Percentiles rank a stretch among this genome's conserved stretches.
Evolutionary conservation across 2,888 invertebrate species (phyloP).

Genomic region (Microctonus brassicae): DNA sequence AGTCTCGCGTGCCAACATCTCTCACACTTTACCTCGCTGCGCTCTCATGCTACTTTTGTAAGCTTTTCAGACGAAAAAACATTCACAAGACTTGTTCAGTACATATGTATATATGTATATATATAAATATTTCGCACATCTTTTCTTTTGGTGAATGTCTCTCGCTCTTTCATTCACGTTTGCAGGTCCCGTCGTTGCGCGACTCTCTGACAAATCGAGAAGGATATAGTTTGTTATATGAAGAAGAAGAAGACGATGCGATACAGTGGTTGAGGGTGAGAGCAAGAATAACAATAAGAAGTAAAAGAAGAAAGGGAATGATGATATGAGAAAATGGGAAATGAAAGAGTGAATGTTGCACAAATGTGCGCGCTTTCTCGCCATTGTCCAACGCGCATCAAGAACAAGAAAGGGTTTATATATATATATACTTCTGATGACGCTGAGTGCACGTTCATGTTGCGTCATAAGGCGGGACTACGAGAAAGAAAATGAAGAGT

Average conservation of each 20-base stretch:
- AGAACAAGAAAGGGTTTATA: constrained; percentile 59
- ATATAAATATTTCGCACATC: constrained; percentile 17
- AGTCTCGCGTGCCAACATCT: constrained; percentile 47
- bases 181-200: constrained; percentile 33
- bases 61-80: constrained; percentile 49
- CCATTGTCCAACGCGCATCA: constrained; percentile 64
- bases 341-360: constrained; percentile 43
- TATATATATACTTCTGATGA: constrained; percentile 56
- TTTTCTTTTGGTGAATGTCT: constrained; percentile 21
- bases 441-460: constrained; percentile 48
- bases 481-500: not conserved
- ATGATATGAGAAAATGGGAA: constrained; percentile 41
- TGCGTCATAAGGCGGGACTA: constrained; percentile 33
- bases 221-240: constrained; percentile 29
- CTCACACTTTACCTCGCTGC: constrained; percentile 43
- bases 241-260: not conserved
- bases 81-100: constrained; percentile 49
- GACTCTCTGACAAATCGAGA: constrained; percentile 32
- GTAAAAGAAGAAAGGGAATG: constrained; percentile 38
- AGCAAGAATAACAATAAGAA: constrained; percentile 7
- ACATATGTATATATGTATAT: constrained; percentile 13
- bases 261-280: not conserved
- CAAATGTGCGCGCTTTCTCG: constrained; percentile 55
- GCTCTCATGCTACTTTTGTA: constrained; percentile 58
- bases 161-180: constrained; percentile 34